A percentile compares a stretch with the other conserved stretches of the same genome.
Conservation (phyloP, 2,888 invertebrate genomes). For the Parnassius smintheus region DNA sequence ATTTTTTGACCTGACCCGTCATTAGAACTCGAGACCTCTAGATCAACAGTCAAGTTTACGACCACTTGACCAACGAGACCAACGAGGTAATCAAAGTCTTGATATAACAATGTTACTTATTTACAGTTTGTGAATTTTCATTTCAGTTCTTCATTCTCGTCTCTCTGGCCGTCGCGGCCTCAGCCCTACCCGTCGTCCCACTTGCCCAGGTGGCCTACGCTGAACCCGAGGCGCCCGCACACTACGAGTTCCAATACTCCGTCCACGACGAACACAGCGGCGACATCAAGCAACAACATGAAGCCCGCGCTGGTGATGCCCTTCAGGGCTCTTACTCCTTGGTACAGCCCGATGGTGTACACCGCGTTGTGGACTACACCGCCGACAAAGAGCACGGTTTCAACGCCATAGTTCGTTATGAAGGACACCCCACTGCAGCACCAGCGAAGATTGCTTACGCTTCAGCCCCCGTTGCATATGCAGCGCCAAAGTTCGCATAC, state of each 20-base stretch:
- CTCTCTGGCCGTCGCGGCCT: constrained; percentile 48
- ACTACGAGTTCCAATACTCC: constrained; percentile 70
- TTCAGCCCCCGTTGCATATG: constrained; percentile 33
- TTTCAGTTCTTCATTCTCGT: constrained; percentile 57
- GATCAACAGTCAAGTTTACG: too few species aligned
- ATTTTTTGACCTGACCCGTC: too few species aligned
- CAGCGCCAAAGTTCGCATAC: constrained; percentile 30
- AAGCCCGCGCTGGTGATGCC: constrained; percentile 63
- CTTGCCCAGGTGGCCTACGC: constrained; percentile 56
- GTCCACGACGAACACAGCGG: constrained; percentile 69
- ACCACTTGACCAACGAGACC: too few species aligned
- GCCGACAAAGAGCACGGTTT: constrained; percentile 68
- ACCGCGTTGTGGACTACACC: constrained; percentile 71
- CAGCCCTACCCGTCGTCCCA: constrained; percentile 44
- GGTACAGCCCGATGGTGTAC: constrained; percentile 72
- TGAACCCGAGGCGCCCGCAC: constrained; percentile 59
- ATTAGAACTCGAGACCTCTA: too few species aligned
- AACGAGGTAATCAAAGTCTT: too few species aligned
- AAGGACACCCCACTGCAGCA: constrained; percentile 53
- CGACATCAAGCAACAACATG: constrained; percentile 73
- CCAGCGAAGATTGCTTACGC: constrained; percentile 35
- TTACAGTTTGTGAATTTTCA: neutral
- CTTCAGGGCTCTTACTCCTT: constrained; percentile 74
- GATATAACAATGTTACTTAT: neutral
- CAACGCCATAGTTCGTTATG: constrained; percentile 70